Evolutionary conservation across 2,113 vertebrate genomes (phyloP), one percentile per base, ranked within the genome.

Genomic region (Bufo bufo): DNA sequence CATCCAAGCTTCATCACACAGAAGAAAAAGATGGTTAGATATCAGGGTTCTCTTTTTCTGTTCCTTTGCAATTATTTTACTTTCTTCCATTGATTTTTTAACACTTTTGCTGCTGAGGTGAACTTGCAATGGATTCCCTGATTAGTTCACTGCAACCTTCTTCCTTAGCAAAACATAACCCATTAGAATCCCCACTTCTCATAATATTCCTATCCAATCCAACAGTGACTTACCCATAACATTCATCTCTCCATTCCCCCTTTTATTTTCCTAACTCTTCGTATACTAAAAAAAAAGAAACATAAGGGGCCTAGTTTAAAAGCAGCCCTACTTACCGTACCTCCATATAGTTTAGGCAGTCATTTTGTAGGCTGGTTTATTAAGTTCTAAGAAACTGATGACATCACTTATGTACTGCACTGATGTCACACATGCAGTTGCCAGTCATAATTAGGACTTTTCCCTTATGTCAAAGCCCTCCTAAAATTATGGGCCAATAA

Each of bases 21-120:
- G 96, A 97, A 95, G 96, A 97, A 95, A 97, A 97, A 96, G 95
- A 96, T 97, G 96, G 95, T 97, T 91, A 96, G 94, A 97, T 95
- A 92, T 93, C 93, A 93, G 92, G 92, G 91, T 94, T 93, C 89
- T 90, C 92, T 94, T 89, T 90, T 92, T 93, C 93, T 92, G 93
- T 92, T 94, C 92, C 85, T 89, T 74, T 75, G 65, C 85, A 91
- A 93, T 90, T 81, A 92, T 85, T 87, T 89, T 77, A 85, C 10
- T 82, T 84, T 71, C 20, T 72, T 16, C 84, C 89, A 82, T 88
- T 87, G 84, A 56, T 93, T 92, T 33, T 92, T 81, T 83, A 84
- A 88, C 49, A 14, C 59, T 77, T 89, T 89, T 89, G 87, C 87
- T 89, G 72, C 59, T 89, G 59, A 63, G 82, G 87, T 65, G 82